Conservation (phyloP, 2,888 invertebrate species). For the Amiota minor region DNA sequence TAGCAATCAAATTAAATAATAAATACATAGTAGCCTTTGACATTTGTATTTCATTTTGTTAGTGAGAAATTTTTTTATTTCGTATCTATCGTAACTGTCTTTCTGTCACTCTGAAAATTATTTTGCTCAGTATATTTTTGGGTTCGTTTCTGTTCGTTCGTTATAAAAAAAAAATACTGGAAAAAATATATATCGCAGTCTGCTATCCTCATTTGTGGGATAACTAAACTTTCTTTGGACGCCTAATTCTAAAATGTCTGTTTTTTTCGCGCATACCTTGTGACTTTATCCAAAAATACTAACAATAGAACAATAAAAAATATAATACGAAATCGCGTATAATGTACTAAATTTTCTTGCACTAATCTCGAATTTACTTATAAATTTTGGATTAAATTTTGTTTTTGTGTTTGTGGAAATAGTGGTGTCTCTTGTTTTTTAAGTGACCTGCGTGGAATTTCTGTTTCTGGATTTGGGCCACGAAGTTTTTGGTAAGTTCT, state of each 20-base stretch:
- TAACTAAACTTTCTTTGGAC: slow-evolving; percentile 35
- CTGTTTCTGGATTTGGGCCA: too few relatives aligned
- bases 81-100: not conserved
- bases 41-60: not conserved
- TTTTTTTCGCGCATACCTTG: slow-evolving; percentile 39
- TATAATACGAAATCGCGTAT: not conserved
- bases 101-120: not conserved
- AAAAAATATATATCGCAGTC: slow-evolving; percentile 48
- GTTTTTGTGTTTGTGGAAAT: not conserved
- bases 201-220: slow-evolving; percentile 23
- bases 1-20: not conserved
- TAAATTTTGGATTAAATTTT: slow-evolving; percentile 24
- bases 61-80: not conserved
- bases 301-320: slow-evolving; percentile 9
- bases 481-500: not conserved
- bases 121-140: slow-evolving; percentile 32
- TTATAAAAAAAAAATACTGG: slow-evolving; percentile 42
- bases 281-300: slow-evolving; percentile 43
- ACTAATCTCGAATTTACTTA: slow-evolving; percentile 14
- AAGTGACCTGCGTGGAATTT: too few relatives aligned
- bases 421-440: not conserved
- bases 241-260: slow-evolving; percentile 48
- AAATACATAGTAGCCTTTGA: slow-evolving; percentile 2
- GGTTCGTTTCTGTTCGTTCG: slow-evolving; percentile 48
- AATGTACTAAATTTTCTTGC: slow-evolving; percentile 16